Base-by-base conservation (phyloP, 2,888 invertebrate species). In the Oligia latruncula region DNA sequence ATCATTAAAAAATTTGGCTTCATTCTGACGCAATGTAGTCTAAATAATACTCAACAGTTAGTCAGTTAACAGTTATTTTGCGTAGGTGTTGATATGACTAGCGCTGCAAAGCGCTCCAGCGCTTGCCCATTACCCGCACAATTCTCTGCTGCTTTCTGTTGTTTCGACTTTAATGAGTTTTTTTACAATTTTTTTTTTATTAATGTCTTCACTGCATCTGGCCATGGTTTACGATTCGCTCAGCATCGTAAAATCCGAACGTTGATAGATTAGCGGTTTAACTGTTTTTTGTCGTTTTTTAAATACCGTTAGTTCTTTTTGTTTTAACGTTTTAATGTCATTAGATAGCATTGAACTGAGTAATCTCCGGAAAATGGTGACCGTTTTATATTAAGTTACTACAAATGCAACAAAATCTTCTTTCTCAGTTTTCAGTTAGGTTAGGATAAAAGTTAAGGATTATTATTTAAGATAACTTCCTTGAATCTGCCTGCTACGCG, bases 141-240 rank as follows among this genome's bases (percentile, higher is more conserved):
- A 81, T 77, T 79, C 70, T 79, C 81, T 79, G 70, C 85, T 82
- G 84, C 65, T 85, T 89, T 87, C 81, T 82, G 84, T 87, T 83
- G 81, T 85, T 84, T 84, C 43, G 71, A 79, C 71, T 83, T 84
- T 85, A 87, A 84, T 82, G 82, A 81, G 79, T 78, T 82, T 85
- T 86, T 84, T 86, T 84, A 83, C 80, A 75, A 79, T 76, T 89
- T 89, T 90, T 29, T 75, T 84, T 87, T 85, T 83, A 86, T 89
- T 90, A 87, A 89, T 89, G 88, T 91, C 89, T 91, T 90, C 88
- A 89, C 90, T 88, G 84, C 91, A 90, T 92, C 91, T 91, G 92
- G 84, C 81, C 75, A 73, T 84, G 77, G 86, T 91, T 90, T 90
- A 90, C 89, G 89, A 81, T 80, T 85, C 77, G 83, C 71, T 77